These are phyloP conservation scores for Alces alces DNA, from an alignment of 2,113 vertebrate species.

Conservation along the genomic window DNA sequence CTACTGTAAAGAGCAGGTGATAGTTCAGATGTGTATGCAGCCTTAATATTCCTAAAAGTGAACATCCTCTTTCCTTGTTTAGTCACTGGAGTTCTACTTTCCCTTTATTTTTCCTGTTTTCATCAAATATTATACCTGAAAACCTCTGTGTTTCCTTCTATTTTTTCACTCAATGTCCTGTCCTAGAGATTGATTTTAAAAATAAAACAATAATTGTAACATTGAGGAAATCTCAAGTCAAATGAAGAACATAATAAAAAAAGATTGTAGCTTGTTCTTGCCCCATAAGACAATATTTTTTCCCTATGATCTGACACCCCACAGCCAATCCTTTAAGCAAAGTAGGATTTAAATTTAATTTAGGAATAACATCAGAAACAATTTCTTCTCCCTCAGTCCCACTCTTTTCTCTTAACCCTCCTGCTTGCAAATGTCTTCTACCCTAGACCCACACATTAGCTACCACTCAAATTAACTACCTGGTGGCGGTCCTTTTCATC, in stretches of 20 bases:
- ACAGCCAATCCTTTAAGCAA: background rate
- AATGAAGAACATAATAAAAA: conserved; percentile 9
- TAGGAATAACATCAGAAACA: background rate
- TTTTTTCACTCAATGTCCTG: conserved; percentile 5
- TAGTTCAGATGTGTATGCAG: background rate
- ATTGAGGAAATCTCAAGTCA: conserved; percentile 17
- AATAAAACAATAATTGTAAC: background rate
- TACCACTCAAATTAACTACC: background rate
- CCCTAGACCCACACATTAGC: background rate
- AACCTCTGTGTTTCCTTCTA: background rate
- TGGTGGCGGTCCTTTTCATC: background rate
- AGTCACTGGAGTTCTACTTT: background rate
- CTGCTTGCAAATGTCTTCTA: background rate
- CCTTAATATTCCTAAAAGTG: background rate
- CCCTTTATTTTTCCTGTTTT: background rate
- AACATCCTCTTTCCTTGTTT: background rate
- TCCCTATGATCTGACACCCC: background rate
- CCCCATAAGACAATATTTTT: background rate
- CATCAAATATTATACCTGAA: background rate
- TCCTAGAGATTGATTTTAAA: conserved; percentile 15
- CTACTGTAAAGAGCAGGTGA: background rate
- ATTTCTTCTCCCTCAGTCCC: background rate
- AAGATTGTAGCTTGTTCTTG: background rate
- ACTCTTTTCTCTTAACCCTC: background rate
- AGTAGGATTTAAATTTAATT: background rate